Evolutionary conservation across 2,797 vertebrate species (phyloP), one percentile per base, ranked within the genome.

Genomic region (Chanos chanos): DNA sequence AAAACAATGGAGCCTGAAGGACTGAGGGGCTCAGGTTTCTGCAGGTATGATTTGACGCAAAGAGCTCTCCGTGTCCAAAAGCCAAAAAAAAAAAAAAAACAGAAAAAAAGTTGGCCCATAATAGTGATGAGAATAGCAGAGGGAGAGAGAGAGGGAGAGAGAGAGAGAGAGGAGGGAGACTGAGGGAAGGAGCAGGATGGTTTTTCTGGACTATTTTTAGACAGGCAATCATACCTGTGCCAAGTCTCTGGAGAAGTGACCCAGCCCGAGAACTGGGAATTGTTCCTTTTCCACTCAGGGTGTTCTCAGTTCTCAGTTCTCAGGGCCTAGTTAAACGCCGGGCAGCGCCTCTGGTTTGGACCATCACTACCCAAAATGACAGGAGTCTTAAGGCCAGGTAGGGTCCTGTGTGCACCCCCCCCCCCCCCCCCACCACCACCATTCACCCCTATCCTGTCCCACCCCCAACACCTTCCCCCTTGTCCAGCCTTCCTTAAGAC

Each of bases 121-220:
- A 45, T 47, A 34, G 44, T 63, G 49, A 69, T 64, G 59, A 70
- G 48, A 31, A 49, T 43, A 66, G 34, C 68, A 63, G 61, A 63
- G 24, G 34, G 18, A 5, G 10, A 30, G 57, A 55, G 2, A 41
- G 59, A 34, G 53, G 36, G 55, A 33, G 41, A 59, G 41, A 61
- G 41, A 33, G 24, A 33, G 40, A 33, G 40, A 24, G 44, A 24
- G n/a, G 25, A 36, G 64, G 48, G 27, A 19, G 31, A 40, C 65
- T 50, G 33, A 13, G 10, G 49, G 1, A n/a, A n/a, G n/a, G n/a
- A n/a, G n/a, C n/a, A n/a, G n/a, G n/a, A n/a, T n/a, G n/a, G n/a
- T n/a, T n/a, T n/a, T n/a, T n/a, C n/a, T n/a, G n/a, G 63, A 36
- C 69, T 81, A 78, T 77, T 75, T 81, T 73, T 81, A 81, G 68